Base-by-base conservation (phyloP, 2,888 invertebrate species). In the Erebia aethiops region DNA sequence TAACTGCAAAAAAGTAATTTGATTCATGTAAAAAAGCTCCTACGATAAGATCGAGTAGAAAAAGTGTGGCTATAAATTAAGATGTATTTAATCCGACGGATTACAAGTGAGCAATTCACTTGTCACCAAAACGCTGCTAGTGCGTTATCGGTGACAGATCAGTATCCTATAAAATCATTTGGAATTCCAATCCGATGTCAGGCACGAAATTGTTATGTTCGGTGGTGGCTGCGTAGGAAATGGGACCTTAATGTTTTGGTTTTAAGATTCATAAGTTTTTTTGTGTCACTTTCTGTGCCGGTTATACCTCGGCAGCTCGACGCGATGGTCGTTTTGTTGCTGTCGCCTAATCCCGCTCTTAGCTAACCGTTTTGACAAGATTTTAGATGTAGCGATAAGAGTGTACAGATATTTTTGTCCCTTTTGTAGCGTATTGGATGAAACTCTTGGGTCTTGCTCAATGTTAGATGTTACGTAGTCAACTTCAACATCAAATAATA, bases 291-390 rank as follows among this genome's bases (percentile, higher is more conserved):
- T 52, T 63, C 58, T 35, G 67, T 54, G 70, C 54, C 69, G 68
- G 64, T 57, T 49, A 62, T 70, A 69, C 63, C 68, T 74, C 70
- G 62, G 73, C 71, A 68, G 68, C 69, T 70, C 67, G 73, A 72
- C 56, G 69, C 71, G 73, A 86, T 89, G 83, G 81, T 89, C 88
- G 89, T 91, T 92, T 92, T 91, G 91, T 91, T 84, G 84, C 88
- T 86, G 87, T 88, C 89, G 87, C 83, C 84, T 90, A 88, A 92
- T 91, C 89, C 85, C 83, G 87, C 84, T 89, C 89, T 92, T 90
- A 92, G 87, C 91, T 92, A 92, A 92, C 91, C 91, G 91, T 91
- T 92, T 90, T 90, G 92, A 92, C 92, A 91, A 87, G 86, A 88
- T 89, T 90, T 87, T 77, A 85, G 90, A 92, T 90, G 84, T 82